Conservation (phyloP, 92 coral and sea anemone species). For the Palythoa caribaeorum region DNA sequence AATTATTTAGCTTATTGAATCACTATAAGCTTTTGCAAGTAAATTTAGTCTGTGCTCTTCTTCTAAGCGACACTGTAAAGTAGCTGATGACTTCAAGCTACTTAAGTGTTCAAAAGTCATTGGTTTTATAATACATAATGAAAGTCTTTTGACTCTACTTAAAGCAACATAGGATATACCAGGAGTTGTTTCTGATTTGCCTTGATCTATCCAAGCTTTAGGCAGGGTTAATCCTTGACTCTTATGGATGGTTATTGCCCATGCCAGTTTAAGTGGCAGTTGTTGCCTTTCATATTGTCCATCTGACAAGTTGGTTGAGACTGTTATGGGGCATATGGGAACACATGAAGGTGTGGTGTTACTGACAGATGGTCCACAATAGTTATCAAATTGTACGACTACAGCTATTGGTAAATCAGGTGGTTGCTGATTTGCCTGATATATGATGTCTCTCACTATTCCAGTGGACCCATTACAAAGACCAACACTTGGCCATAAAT, state of each 20-base stretch:
- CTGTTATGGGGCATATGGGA: constrained; percentile 69
- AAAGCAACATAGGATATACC: constrained; percentile 68
- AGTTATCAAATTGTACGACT: constrained; percentile 66
- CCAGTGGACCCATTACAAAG: constrained; percentile 66
- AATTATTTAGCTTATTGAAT: too few relatives aligned
- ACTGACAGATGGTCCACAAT: constrained; percentile 62
- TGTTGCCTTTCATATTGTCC: constrained; percentile 58
- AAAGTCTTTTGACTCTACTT: constrained; percentile 46
- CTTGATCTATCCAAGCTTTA: constrained; percentile 69
- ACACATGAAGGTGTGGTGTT: constrained; percentile 55
- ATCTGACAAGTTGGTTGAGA: constrained; percentile 32
- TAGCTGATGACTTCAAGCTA: constrained; percentile 12
- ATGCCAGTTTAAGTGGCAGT: constrained; percentile 64
- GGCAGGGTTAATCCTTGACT: constrained; percentile 66
- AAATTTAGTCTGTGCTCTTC: constrained; percentile 18
- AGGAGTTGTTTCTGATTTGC: constrained; percentile 35
- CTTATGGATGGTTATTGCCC: too few relatives aligned
- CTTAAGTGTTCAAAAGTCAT: constrained; percentile 45
- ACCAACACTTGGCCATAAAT: constrained; percentile 59
- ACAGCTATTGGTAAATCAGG: constrained; percentile 75
- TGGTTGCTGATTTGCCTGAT: constrained; percentile 59
- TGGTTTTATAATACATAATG: constrained; percentile 50
- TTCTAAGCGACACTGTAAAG: constrained; percentile 18
- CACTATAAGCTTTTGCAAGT: constrained; percentile 14
- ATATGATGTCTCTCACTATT: constrained; percentile 22